A percentile compares a stretch with the other conserved stretches of the same genome.
phyloP scores from a whole-genome alignment of 64 coral and sea anemone genomes.

The Montipora capricornis region DNA sequence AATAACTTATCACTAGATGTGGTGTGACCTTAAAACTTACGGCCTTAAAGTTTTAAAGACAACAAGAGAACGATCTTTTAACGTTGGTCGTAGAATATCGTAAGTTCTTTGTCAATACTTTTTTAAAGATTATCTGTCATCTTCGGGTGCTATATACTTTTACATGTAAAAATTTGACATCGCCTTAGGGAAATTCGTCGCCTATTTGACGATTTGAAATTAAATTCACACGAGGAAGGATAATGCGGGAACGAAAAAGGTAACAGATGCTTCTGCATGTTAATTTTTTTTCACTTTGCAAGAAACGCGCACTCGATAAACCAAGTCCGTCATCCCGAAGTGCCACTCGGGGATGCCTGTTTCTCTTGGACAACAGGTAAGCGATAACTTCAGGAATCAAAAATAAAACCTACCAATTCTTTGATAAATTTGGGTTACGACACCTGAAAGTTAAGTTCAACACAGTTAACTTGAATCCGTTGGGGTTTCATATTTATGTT shows the following conservation, averaged over 20 bases:
- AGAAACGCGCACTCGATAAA: neutral
- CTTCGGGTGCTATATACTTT: neutral
- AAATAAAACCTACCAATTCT: no score
- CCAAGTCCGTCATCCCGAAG: neutral
- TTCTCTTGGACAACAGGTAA: neutral
- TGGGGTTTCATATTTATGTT: no score
- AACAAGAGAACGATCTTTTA: neutral
- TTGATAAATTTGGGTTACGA: no score
- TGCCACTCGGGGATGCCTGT: no score
- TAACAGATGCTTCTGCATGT: constrained; percentile 18
- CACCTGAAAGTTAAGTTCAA: no score
- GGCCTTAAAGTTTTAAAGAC: no score
- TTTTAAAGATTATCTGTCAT: neutral
- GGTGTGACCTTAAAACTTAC: no score
- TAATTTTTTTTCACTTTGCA: neutral
- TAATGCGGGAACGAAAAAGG: constrained; percentile 6
- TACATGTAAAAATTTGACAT: neutral
- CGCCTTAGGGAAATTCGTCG: neutral
- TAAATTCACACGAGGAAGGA: constrained; percentile 3
- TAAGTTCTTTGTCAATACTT: no score
- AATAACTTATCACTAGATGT: neutral
- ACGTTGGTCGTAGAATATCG: neutral
- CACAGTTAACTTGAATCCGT: no score
- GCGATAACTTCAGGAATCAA: neutral
- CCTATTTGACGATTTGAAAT: constrained; percentile 14